These are phyloP conservation scores for Turritopsis dohrnii DNA, from an alignment of 30 jellyfish, hydroid and myxozoan species.

Conservation along the genomic window DNA sequence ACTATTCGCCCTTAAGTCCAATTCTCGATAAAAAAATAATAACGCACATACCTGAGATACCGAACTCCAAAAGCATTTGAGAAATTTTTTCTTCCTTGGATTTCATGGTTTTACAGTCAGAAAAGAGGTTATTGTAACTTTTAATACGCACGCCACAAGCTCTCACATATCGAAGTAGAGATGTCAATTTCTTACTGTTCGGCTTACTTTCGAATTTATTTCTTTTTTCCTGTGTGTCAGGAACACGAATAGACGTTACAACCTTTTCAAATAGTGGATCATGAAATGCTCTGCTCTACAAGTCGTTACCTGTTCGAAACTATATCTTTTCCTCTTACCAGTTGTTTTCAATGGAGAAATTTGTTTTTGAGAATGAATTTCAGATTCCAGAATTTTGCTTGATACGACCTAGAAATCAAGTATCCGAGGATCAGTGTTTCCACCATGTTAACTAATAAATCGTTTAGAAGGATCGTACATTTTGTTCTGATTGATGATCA, in stretches of 20 bases:
- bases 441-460: not conserved
- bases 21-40: not conserved
- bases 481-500: not conserved
- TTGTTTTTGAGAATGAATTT: not conserved
- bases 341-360: not conserved
- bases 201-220: not conserved
- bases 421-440: not conserved
- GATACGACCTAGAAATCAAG: not conserved
- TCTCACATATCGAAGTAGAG: constrained; percentile 44
- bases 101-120: constrained; percentile 70
- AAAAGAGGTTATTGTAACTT: constrained; percentile 58
- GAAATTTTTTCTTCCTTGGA: constrained; percentile 60
- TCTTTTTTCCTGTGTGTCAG: not conserved
- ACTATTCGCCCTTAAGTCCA: not conserved
- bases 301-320: not conserved
- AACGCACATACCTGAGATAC: constrained; percentile 44
- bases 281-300: not conserved
- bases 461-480: not conserved
- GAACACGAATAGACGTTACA: not conserved
- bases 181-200: constrained; percentile 34
- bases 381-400: not conserved
- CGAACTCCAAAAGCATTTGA: constrained; percentile 47
- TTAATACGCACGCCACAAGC: constrained; percentile 51
- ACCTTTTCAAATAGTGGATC: not conserved
- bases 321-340: not conserved